Evolutionary conservation across 1,140 invertebrate genomes (phyloP).

Genomic region (Dendroctonus ponderosae): DNA sequence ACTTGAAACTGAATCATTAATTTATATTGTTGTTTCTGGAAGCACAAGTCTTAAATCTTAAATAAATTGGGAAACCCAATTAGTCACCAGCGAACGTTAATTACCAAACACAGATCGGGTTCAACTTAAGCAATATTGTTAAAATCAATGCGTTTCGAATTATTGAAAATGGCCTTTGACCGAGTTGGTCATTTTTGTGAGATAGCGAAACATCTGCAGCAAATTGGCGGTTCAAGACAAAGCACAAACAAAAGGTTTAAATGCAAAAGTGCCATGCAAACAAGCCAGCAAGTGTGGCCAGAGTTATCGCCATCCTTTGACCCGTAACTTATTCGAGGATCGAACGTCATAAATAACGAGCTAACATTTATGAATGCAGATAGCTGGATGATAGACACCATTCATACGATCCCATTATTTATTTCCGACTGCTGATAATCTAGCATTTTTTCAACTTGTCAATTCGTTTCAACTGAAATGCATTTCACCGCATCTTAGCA

Average conservation of each 20-base stretch:
- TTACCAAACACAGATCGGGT: no score
- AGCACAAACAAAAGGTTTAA: constrained; percentile 29
- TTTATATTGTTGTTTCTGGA: no score
- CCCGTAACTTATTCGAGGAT: constrained; percentile 47
- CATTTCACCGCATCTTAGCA: no score
- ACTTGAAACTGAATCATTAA: no score
- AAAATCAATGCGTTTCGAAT: no score
- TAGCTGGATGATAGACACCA: constrained; percentile 39
- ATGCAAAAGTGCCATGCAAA: constrained; percentile 33
- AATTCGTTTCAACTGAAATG: no score
- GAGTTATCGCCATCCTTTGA: constrained; percentile 42
- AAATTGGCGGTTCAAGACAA: constrained; percentile 30
- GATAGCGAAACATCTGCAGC: constrained; percentile 31
- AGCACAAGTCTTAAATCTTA: no score
- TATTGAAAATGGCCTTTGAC: no score
- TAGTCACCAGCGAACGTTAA: no score
- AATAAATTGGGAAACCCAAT: no score
- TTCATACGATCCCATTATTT: constrained; percentile 37
- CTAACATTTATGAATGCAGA: constrained; percentile 46
- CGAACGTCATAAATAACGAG: constrained; percentile 48
- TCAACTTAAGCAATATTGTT: no score
- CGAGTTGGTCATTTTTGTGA: constrained; percentile 1
- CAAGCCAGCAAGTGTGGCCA: constrained; percentile 41
- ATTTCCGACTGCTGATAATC: not conserved
- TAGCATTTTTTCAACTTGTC: no score